Base-by-base conservation (phyloP, 2,797 vertebrate species). In the Echiichthys vipera region DNA sequence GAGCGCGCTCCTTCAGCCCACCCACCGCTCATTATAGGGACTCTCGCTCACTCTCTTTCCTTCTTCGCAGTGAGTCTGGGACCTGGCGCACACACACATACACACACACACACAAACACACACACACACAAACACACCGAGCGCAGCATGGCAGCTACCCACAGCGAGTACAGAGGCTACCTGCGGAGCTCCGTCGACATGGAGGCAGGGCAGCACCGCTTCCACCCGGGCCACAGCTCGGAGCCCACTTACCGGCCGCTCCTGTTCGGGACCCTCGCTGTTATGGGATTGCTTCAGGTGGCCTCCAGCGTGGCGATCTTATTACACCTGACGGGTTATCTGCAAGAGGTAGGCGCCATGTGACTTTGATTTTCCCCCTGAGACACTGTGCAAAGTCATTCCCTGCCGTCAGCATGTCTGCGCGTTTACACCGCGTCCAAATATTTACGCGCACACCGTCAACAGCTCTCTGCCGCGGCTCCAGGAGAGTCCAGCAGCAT, bases 221-320 rank as follows among this genome's bases (percentile, higher is more conserved):
- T 93, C 69, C 91, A 93, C 71, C 70, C 91, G 40, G 87, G 78
- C 40, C 91, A 86, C 27, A 90, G 76, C 75, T 90, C 92, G 64
- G 93, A 94, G 69, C 76, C 89, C 65, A 92, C 93, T 1, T 91
- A 94, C 81, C 90, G 94, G 37, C 91, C 94, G 37, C 92, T 96
- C 9, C 84, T 96, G 1, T 94, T 97, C 70, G 94, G 94, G 69
- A 96, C 96, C 27, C 95, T 98, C 1, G 91, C 95, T 56, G 93
- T 97, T 4, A 94, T 99, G 93, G 97, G 96, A 71, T 84, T 98
- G 90, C 96, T 97, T n/a, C 98, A 99, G 93, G 95, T 98, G 68
- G 94, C 96, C 24, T 99, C 97, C 90, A 98, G 97, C 77, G 93
- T 98, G 56, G 96, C 97, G 5, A 95, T 99, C 71, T 94, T 99